Evolutionary conservation across 2,888 invertebrate genomes (phyloP), one percentile per base, ranked within the genome.

Genomic region (Petrolisthes manimaculis): DNA sequence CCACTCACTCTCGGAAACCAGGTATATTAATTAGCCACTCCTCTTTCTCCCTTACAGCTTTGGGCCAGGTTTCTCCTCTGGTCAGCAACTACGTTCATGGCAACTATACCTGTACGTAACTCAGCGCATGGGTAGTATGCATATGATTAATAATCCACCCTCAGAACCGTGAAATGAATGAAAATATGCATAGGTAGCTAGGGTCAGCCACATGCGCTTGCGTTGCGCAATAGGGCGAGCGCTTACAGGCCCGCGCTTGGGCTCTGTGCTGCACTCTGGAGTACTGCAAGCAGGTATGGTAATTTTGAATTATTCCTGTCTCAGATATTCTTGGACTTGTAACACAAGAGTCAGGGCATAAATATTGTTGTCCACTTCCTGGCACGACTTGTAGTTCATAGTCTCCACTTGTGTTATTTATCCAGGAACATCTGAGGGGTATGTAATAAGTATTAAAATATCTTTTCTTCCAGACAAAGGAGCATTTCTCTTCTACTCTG

Each of bases 71-170:
- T 93, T 97, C 97, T 85, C 94, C 95, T 90, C 96, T 96, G 93
- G 96, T 97, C 93, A 95, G 96, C 91, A 94, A 96, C 88, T 97
- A 95, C 94, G 96, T 96, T 91, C 96, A 97, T 93, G 97, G 97
- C 93, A 97, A 95, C 93, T 97, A 97, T 92, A 97, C 97, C 93
- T 97, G 97, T 97, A 95, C 94, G 90, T 90, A 90, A 90, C 89
- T 89, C 89, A 84, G 83, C 89, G 78, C 80, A 75, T 84, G 88
- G 88, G 88, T 88, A 88, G 80, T 88, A 88, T 84, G 55, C 80
- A 81, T 61, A 61, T 61, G 61, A 61, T 61, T 61, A 61, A 61
- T 61, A 61, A 61, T 61, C 61, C 61, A 61, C 61, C 61, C 61
- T 61, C 61, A 61, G 61, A 61, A 61, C 9, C 37, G 21, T 75